Evolutionary conservation across 2,113 vertebrate species (phyloP).

Genomic region (Albula glossodonta): DNA sequence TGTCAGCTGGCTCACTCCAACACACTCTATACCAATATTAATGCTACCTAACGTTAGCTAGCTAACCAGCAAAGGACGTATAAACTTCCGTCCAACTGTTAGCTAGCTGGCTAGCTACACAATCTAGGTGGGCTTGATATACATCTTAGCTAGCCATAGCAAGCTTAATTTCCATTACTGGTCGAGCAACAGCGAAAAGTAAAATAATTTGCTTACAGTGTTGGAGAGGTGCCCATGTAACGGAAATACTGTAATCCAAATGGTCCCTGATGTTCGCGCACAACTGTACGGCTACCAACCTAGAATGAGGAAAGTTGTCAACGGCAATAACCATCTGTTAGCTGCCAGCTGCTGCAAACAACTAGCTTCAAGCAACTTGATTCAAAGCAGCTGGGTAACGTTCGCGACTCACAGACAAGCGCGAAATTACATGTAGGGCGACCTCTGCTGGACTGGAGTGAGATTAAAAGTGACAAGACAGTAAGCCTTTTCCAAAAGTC

Average conservation of each 20-base stretch:
- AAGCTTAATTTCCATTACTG: too few relatives aligned
- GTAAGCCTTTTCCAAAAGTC: too few relatives aligned
- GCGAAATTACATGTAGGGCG: not conserved
- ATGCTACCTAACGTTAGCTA: not conserved
- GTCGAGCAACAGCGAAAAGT: not conserved
- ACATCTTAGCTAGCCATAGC: too few relatives aligned
- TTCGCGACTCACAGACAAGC: not conserved
- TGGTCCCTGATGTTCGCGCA: not conserved
- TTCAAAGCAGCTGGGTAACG: not conserved
- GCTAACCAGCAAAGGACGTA: constrained; percentile 2
- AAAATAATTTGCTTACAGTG: not conserved
- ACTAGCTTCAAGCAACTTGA: not conserved
- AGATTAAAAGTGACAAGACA: not conserved
- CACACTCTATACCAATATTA: not conserved
- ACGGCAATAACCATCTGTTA: not conserved
- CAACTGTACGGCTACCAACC: not conserved
- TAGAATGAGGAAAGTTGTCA: not conserved
- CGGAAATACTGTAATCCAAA: not conserved
- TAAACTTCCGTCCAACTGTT: not conserved
- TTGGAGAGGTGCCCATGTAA: not conserved
- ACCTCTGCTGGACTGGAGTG: not conserved
- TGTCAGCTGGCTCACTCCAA: not conserved
- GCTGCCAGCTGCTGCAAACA: not conserved
- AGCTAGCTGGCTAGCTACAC: not conserved
- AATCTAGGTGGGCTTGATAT: not conserved